These are phyloP conservation scores for Clarias magur DNA, from an alignment of 2,113 vertebrate species.

Conservation along the genomic window DNA sequence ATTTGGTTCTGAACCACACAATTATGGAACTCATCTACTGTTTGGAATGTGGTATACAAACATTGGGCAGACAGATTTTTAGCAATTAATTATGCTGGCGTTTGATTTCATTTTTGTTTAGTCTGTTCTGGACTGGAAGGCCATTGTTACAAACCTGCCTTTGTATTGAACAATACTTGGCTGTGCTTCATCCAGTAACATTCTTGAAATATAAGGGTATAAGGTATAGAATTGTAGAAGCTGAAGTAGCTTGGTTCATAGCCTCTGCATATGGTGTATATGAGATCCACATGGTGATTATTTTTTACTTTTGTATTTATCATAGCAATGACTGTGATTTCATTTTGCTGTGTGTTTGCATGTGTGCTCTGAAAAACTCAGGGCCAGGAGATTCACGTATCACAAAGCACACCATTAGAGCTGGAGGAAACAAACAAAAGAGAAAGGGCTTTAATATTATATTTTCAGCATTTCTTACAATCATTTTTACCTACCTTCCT, in stretches of 20 bases:
- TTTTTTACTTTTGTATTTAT: background rate
- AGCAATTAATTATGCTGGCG: background rate
- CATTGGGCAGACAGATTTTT: background rate
- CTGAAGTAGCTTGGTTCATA: too few relatives aligned
- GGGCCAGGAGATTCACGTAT: conserved; percentile 1
- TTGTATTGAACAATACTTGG: too few relatives aligned
- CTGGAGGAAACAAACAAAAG: conserved; percentile 24
- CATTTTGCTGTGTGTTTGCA: conserved; percentile 2
- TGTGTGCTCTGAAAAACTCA: conserved; percentile 1
- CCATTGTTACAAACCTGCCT: too few relatives aligned
- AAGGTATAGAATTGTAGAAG: too few relatives aligned
- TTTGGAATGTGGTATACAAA: background rate
- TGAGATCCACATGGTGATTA: too few relatives aligned
- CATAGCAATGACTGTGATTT: background rate
- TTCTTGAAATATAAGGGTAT: too few relatives aligned
- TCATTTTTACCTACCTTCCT: background rate
- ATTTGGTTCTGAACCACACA: too few relatives aligned
- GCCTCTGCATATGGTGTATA: too few relatives aligned
- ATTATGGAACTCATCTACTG: background rate
- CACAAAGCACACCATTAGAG: background rate
- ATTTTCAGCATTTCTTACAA: background rate
- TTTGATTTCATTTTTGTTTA: too few relatives aligned
- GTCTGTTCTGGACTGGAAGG: too few relatives aligned
- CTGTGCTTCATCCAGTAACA: too few relatives aligned
- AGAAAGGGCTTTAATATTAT: conserved; percentile 8